Conservation (phyloP, 1,140 invertebrate genomes). For the Bombus waltoni region DNA sequence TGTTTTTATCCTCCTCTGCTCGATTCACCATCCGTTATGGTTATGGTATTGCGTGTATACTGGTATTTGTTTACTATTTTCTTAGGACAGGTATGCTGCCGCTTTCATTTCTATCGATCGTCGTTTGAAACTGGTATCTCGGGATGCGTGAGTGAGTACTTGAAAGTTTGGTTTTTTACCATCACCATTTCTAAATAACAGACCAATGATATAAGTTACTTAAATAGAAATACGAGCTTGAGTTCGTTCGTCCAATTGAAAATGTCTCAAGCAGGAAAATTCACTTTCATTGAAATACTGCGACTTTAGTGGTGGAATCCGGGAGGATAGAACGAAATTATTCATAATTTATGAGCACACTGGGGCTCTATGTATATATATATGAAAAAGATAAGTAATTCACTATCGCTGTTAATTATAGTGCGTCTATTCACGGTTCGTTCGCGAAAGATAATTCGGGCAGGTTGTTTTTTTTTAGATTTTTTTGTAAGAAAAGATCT, state of each 20-base stretch:
- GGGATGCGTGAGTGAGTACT: not conserved
- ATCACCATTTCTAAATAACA: not conserved
- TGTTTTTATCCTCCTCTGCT: not conserved
- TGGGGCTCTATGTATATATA: not conserved
- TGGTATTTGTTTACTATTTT: too few species aligned
- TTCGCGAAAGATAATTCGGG: not conserved
- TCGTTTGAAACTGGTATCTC: not conserved
- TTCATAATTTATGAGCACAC: not conserved
- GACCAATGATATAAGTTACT: not conserved
- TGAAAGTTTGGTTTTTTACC: constrained; percentile 7
- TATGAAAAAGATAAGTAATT: not conserved
- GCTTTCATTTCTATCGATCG: constrained; percentile 37
- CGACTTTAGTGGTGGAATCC: not conserved
- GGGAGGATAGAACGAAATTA: not conserved
- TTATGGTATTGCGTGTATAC: not conserved
- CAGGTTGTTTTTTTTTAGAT: not conserved
- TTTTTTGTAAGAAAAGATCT: too few species aligned
- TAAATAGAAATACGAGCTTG: not conserved
- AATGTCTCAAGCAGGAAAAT: not conserved
- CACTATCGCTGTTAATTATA: not conserved
- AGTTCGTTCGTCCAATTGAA: constrained; percentile 19
- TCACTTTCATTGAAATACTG: constrained; percentile 27
- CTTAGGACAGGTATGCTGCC: not conserved
- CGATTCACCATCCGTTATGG: not conserved
- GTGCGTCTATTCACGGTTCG: not conserved